Conservation (phyloP, 2,888 invertebrate genomes). For the Molorchus minor region DNA sequence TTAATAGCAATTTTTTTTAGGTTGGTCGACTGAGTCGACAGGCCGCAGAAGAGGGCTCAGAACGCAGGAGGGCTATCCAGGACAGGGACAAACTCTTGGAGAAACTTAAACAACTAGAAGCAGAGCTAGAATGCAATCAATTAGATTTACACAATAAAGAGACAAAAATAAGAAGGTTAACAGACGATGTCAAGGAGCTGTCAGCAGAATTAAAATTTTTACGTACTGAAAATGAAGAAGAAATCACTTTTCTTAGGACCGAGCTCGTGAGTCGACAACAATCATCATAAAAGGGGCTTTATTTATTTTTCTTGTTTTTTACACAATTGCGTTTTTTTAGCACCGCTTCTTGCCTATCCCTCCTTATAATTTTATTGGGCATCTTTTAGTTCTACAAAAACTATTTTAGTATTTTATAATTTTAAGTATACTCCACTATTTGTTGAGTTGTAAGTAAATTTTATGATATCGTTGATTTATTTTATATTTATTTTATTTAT, state of each 20-base stretch:
- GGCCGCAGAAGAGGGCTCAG: slow-evolving; percentile 85
- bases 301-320: slow-evolving; percentile 20
- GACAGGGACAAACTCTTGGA: slow-evolving; percentile 74
- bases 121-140: slow-evolving; percentile 73
- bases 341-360: slow-evolving; percentile 24
- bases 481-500: slow-evolving; percentile 25
- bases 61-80: slow-evolving; percentile 77
- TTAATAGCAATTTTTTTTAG: slow-evolving; percentile 62
- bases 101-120: slow-evolving; percentile 70
- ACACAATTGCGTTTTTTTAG: slow-evolving; percentile 33
- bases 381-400: slow-evolving; percentile 7
- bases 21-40: slow-evolving; percentile 83
- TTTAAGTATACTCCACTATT: slow-evolving; percentile 15
- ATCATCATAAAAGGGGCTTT: slow-evolving; percentile 32
- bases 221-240: slow-evolving; percentile 66
- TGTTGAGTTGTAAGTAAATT: slow-evolving; percentile 11
- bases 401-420: no score
- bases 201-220: slow-evolving; percentile 70
- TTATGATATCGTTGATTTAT: slow-evolving; percentile 3
- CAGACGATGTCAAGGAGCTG: slow-evolving; percentile 77
- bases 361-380: not conserved
- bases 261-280: slow-evolving; percentile 67
- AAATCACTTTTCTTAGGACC: slow-evolving; percentile 65
- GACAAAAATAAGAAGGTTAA: slow-evolving; percentile 76
- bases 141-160: slow-evolving; percentile 74